Conservation (phyloP, 2,888 invertebrate genomes). For the Synanthedon formicaeformis region DNA sequence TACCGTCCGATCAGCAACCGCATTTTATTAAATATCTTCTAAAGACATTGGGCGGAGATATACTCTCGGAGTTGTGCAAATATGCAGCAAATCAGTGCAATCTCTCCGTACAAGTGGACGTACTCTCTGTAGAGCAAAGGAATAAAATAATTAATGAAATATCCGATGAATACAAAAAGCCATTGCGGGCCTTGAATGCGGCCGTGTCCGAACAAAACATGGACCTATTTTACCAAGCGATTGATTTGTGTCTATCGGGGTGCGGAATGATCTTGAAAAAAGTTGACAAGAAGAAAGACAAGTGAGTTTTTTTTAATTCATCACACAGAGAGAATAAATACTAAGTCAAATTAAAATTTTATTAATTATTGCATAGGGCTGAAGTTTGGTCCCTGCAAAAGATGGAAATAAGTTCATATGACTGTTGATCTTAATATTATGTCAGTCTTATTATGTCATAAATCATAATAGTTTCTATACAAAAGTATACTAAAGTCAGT, state of each 20-base stretch:
- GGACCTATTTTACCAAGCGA: conserved; percentile 83
- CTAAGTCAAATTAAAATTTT: not conserved
- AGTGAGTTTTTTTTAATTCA: conserved; percentile 29
- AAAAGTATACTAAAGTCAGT: too few species aligned
- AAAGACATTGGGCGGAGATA: conserved; percentile 86
- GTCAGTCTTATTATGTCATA: too few species aligned
- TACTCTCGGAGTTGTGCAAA: conserved; percentile 81
- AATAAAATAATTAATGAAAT: conserved; percentile 78
- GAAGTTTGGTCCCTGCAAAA: not conserved
- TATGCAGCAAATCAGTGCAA: conserved; percentile 83
- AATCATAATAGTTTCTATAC: too few species aligned
- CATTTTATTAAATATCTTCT: conserved; percentile 85
- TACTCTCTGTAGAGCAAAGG: conserved; percentile 74
- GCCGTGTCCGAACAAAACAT: conserved; percentile 76
- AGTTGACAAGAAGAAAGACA: conserved; percentile 89
- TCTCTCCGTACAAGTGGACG: conserved; percentile 71
- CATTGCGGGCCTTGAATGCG: conserved; percentile 76
- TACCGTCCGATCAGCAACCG: conserved; percentile 73
- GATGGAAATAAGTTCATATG: not conserved
- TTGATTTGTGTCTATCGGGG: conserved; percentile 77
- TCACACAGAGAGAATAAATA: not conserved
- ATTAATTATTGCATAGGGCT: not conserved
- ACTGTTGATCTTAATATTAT: too few species aligned
- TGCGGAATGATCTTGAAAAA: conserved; percentile 88
- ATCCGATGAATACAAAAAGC: conserved; percentile 76